Evolutionary conservation across 2,888 invertebrate species (phyloP).

Genomic region (Spilosoma lubricipeda): DNA sequence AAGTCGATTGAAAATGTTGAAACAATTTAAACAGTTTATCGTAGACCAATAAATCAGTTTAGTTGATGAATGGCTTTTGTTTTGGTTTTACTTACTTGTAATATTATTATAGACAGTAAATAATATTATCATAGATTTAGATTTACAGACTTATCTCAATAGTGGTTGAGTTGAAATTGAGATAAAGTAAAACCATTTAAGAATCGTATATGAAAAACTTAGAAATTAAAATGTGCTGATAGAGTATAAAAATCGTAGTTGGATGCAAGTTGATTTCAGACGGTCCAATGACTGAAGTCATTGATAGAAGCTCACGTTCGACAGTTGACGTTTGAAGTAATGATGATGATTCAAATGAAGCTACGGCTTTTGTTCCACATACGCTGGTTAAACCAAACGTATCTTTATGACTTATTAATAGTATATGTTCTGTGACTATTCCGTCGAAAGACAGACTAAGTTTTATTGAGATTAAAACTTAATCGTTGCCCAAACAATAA

Average conservation of each 20-base stretch:
- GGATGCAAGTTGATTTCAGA: too few species aligned
- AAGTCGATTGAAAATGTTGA: slow-evolving; percentile 16
- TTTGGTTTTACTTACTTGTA: neutral
- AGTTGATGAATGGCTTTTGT: slow-evolving; percentile 11
- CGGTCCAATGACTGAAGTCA: too few species aligned
- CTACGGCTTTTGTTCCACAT: neutral
- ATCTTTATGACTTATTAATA: too few species aligned
- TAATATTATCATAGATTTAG: neutral
- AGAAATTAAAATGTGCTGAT: neutral
- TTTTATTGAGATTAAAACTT: slow-evolving; percentile 10
- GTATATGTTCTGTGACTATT: neutral
- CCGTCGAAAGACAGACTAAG: neutral
- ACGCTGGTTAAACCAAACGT: neutral
- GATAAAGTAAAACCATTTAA: neutral
- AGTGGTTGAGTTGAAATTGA: neutral
- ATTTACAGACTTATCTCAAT: neutral
- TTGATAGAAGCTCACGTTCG: too few species aligned
- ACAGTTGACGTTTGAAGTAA: too few species aligned
- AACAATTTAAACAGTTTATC: slow-evolving; percentile 8
- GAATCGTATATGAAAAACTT: neutral
- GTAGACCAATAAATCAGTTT: slow-evolving; percentile 7
- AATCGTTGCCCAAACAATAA: slow-evolving; percentile 6
- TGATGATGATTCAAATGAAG: neutral
- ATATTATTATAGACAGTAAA: neutral
- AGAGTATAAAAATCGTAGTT: too few species aligned